phyloP scores from a whole-genome alignment of 2,113 vertebrate genomes.

The Chinchilla lanigera region DNA sequence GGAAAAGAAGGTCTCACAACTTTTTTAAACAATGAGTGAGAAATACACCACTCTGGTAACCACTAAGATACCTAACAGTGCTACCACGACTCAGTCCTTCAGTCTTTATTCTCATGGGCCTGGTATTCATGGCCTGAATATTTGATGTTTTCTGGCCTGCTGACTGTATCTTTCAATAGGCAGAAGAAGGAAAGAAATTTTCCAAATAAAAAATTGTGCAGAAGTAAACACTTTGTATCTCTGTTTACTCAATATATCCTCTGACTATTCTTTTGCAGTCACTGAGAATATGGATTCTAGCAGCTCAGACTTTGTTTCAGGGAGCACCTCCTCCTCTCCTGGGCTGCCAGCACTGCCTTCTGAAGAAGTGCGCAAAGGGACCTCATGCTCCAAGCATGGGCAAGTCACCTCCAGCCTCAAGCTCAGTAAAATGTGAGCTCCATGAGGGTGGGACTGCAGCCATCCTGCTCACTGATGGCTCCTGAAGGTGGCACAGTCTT shows the following conservation, averaged over 20 bases:
- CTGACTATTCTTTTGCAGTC: neutral
- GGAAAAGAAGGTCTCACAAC: neutral
- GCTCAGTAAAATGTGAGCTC: neutral
- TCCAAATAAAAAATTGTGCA: neutral
- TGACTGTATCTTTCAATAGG: neutral
- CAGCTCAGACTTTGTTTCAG: neutral
- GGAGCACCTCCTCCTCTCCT: neutral
- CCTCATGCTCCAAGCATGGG: neutral
- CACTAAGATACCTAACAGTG: neutral
- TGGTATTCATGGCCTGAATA: rapidly evolving
- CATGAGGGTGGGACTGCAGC: rapidly evolving
- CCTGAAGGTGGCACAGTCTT: neutral
- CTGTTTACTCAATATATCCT: neutral
- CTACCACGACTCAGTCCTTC: neutral
- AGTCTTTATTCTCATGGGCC: neutral
- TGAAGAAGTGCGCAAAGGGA: neutral
- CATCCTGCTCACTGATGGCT: rapidly evolving
- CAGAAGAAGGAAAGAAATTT: neutral
- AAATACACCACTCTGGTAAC: neutral
- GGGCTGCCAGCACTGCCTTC: neutral
- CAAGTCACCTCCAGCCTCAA: neutral
- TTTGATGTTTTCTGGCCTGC: neutral
- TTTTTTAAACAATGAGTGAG: neutral
- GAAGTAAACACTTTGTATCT: neutral
- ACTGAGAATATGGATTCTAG: neutral